Evolutionary conservation across 2,797 vertebrate species (phyloP).

Genomic region (Hylomyscus alleni): DNA sequence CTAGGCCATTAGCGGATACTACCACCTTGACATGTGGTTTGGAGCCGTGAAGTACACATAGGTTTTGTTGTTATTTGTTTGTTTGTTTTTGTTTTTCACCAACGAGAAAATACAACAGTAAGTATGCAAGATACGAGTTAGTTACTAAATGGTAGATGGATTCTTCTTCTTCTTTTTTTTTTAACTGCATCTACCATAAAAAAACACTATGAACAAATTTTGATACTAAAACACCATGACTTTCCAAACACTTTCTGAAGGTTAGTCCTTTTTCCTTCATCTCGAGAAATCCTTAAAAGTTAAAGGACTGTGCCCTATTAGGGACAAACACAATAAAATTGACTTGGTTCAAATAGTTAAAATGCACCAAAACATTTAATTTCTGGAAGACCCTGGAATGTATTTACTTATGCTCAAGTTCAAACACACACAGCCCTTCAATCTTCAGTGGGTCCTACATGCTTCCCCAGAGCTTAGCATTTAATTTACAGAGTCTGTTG

Average conservation of each 20-base stretch:
- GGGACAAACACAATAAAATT: neutral
- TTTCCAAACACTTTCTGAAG: constrained; percentile 1
- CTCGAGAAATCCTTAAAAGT: neutral
- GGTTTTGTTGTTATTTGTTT: too few species aligned
- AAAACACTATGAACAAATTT: constrained; percentile 5
- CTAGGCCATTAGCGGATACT: neutral
- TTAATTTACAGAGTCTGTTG: neutral
- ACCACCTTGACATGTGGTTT: neutral
- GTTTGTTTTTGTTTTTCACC: constrained; percentile 13
- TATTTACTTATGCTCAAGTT: constrained; percentile 4
- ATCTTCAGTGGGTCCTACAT: neutral
- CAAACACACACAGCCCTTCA: neutral
- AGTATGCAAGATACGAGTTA: neutral
- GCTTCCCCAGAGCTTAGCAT: neutral
- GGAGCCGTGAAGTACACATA: neutral
- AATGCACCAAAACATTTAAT: neutral
- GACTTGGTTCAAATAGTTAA: neutral
- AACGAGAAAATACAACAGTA: neutral
- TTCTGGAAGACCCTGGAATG: neutral
- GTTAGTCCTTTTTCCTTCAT: neutral
- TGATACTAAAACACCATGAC: neutral
- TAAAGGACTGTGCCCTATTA: neutral
- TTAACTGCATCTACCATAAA: neutral
- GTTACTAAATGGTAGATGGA: neutral
- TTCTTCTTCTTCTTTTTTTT: neutral